Evolutionary conservation across 1,140 invertebrate genomes (phyloP), one percentile per base, ranked within the genome.

Genomic region (Atopsyche davidsoni): DNA sequence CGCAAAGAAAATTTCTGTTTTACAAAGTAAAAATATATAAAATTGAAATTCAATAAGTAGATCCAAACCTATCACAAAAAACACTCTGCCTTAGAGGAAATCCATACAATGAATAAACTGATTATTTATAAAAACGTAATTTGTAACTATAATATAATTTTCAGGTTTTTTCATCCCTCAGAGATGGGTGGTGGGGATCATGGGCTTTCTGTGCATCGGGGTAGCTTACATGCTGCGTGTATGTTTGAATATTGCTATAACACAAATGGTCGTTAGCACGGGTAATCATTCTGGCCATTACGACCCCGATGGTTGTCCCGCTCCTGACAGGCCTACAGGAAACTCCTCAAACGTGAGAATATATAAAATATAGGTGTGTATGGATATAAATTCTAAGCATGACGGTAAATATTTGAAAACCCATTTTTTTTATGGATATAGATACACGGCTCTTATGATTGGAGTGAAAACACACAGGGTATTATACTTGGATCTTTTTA

Each of bases 171-270:
- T 78, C 22, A 69, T 85, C 60, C 82, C 82, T 0, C 84, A 87
- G 62, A 69, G 85, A 48, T 85, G 83, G 70, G 75, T 88, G 1
- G 72, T 90, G 53, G 84, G 86, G 1, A 63, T 92, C 1, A 79
- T 92, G 79, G 88, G 87, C 10, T 86, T 92, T 58, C 70, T 89
- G 52, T 87, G 86, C 3, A 74, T 91, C 23, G 78, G 84, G 22
- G 90, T 87, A 62, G 81, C 90, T 0, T 95, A 92, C 61, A 85
- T 87, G 4, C 86, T 95, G 83, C 73, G 91, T 25, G 84, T 90
- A 2, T 89, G 86, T 59, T 72, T 96, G 13, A 92, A 86, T 45
- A 81, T 94, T 46, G 89, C 90, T 0, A 92, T 96, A 41, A 91
- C 92, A 13, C 85, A 89, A 59, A 92, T 95, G 87, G 86, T 82